phyloP scores from a whole-genome alignment of 2,113 vertebrate genomes.

The Crotalus viridis region DNA sequence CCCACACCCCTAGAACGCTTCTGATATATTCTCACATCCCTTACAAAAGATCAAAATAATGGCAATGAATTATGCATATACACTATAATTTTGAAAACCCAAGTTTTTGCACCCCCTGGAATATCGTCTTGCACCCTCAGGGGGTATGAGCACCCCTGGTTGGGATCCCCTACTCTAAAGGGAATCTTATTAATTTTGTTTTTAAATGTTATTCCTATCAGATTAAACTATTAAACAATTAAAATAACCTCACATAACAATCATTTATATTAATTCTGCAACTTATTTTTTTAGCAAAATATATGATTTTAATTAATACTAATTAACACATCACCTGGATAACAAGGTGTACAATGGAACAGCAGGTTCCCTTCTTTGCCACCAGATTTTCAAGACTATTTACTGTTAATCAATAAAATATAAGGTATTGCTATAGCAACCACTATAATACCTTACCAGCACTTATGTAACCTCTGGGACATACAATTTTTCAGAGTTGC shows the following conservation, averaged over 20 bases:
- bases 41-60: no score
- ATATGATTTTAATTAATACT: constrained; percentile 21
- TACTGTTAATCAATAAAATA: constrained; percentile 61
- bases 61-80: no score
- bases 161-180: not conserved
- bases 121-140: no score
- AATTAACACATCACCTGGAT: constrained; percentile 28
- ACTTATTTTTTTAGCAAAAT: not conserved
- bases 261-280: not conserved
- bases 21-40: no score
- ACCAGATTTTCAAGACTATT: constrained; percentile 56
- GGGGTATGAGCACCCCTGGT: no score
- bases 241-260: not conserved
- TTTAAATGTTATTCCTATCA: not conserved
- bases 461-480: constrained; percentile 42
- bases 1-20: no score
- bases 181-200: constrained; percentile 3
- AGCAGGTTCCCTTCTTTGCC: constrained; percentile 36
- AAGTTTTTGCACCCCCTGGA: no score
- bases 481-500: constrained; percentile 37
- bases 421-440: constrained; percentile 59
- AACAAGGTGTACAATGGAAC: constrained; percentile 17
- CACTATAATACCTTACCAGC: constrained; percentile 24
- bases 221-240: not conserved
- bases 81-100: no score